Percentiles rank a stretch among this genome's conserved stretches.
Conservation (phyloP, 2,888 invertebrate genomes). For the Strigamia crassipes region DNA sequence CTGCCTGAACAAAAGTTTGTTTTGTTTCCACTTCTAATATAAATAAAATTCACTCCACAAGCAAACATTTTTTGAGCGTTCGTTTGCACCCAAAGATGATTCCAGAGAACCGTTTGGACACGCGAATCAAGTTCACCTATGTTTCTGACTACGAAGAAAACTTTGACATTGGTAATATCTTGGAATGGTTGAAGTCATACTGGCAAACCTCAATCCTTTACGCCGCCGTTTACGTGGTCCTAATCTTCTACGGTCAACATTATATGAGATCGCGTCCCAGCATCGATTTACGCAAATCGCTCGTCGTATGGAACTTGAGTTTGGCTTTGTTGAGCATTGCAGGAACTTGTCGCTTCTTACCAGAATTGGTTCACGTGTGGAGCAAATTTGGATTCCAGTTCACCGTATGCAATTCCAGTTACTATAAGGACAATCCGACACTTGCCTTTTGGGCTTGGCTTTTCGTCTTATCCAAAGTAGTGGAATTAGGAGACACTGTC, state of each 20-base stretch:
- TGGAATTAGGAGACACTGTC: constrained; percentile 98
- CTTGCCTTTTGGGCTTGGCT: constrained; percentile 52
- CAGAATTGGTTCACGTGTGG: constrained; percentile 59
- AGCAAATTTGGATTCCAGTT: constrained; percentile 59
- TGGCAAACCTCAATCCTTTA: constrained; percentile 52
- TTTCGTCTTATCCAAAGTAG: constrained; percentile 81
- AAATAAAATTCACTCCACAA: too few relatives aligned
- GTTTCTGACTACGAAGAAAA: constrained; percentile 7
- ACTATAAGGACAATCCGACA: constrained; percentile 54
- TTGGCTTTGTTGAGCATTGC: constrained; percentile 62
- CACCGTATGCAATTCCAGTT: constrained; percentile 59
- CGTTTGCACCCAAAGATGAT: background rate
- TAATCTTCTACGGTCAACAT: constrained; percentile 59
- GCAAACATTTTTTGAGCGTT: too few relatives aligned
- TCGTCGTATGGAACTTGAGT: constrained; percentile 61
- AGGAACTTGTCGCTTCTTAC: constrained; percentile 60
- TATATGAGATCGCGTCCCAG: constrained; percentile 60
- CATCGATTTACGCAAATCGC: constrained; percentile 59
- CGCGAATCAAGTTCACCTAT: background rate
- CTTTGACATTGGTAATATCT: background rate
- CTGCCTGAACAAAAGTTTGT: too few relatives aligned
- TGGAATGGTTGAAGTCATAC: constrained; percentile 52
- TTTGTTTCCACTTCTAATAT: too few relatives aligned
- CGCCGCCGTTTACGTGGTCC: constrained; percentile 58
- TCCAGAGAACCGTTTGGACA: background rate